These are phyloP conservation scores for Melanotaenia maccullochi DNA, from an alignment of 2,797 vertebrate species.

Conservation along the genomic window DNA sequence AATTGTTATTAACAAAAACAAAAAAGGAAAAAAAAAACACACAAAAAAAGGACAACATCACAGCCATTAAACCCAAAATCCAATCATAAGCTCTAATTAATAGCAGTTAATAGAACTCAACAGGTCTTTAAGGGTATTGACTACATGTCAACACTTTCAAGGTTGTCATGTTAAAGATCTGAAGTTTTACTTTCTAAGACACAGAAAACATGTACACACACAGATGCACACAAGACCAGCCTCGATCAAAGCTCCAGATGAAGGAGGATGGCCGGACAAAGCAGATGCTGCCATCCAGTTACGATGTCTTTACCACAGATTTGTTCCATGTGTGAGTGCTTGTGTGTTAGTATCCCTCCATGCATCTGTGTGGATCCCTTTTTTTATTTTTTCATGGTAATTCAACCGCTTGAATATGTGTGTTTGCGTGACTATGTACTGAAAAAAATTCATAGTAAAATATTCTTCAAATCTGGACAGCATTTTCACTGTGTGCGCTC, in stretches of 20 bases:
- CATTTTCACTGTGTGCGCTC: background rate
- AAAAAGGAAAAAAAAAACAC: no score
- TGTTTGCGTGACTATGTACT: constrained; percentile 1
- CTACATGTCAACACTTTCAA: constrained; percentile 48
- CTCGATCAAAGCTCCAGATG: constrained; percentile 39
- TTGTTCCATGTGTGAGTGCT: constrained; percentile 17
- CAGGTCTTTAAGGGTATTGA: constrained; percentile 25
- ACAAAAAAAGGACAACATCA: background rate
- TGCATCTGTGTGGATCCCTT: constrained; percentile 2
- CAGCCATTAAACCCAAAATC: constrained; percentile 18
- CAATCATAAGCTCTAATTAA: constrained; percentile 8
- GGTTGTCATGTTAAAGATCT: constrained; percentile 31
- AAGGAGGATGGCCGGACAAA: constrained; percentile 37
- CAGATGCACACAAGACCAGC: constrained; percentile 22
- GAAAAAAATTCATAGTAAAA: no score
- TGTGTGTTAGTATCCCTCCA: constrained; percentile 17
- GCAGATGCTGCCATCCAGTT: constrained; percentile 23
- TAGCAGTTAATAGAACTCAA: constrained; percentile 15
- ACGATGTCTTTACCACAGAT: constrained; percentile 56
- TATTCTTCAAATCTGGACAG: background rate
- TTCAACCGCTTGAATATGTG: constrained; percentile 1
- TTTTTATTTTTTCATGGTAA: constrained; percentile 1
- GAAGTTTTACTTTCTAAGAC: constrained; percentile 7
- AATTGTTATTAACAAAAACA: constrained; percentile 15
- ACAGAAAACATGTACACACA: constrained; percentile 14